Conservation (phyloP, 2,797 vertebrate species). For the Malurus leucopterus region DNA sequence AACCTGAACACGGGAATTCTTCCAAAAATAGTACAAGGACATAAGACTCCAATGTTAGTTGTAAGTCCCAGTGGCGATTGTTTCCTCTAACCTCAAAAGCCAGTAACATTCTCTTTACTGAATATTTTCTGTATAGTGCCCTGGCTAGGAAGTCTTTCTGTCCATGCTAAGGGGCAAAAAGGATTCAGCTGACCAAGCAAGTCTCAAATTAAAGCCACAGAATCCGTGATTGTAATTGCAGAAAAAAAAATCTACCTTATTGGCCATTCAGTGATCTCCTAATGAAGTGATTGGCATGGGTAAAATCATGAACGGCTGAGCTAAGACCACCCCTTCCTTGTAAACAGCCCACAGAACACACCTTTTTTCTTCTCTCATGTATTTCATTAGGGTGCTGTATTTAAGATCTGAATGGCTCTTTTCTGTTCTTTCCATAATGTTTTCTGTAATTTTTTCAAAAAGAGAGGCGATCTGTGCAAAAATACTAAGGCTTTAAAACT, state of each 20-base stretch:
- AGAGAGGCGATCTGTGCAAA: not conserved
- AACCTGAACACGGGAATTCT: not conserved
- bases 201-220: not conserved
- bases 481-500: not conserved
- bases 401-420: not conserved
- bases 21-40: not conserved
- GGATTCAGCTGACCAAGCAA: not conserved
- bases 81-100: conserved; percentile 24
- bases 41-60: not conserved
- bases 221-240: not conserved
- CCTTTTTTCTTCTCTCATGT: conserved; percentile 1
- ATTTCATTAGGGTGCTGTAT: not conserved
- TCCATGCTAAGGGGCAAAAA: not conserved
- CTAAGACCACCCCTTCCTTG: not conserved
- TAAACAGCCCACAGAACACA: not conserved
- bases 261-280: not conserved
- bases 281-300: not conserved
- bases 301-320: not conserved
- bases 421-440: not conserved
- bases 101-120: not conserved
- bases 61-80: not conserved
- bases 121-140: not conserved
- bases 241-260: not conserved
- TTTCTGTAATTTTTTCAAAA: not conserved
- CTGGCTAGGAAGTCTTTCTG: not conserved